phyloP scores from a whole-genome alignment of 1,140 invertebrate genomes.

The Drosophila sulfurigaster region DNA sequence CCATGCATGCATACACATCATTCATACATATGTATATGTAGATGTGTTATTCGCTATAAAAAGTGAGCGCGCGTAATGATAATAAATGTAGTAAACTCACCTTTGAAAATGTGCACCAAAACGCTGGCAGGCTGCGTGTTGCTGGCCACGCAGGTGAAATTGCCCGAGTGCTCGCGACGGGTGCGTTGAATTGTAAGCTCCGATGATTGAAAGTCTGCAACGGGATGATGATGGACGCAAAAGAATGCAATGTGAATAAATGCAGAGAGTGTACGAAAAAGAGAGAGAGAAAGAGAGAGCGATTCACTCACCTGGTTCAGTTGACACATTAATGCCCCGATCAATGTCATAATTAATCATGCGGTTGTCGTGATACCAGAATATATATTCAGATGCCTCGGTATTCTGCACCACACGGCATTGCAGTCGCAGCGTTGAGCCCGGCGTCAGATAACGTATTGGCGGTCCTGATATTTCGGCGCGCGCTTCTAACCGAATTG shows the following conservation, averaged over 20 bases:
- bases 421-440: conserved; percentile 91
- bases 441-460: conserved; percentile 94
- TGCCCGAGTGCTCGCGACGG: conserved; percentile 91
- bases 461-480: conserved; percentile 93
- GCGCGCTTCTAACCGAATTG: conserved; percentile 89
- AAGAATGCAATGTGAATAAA: conserved; percentile 32
- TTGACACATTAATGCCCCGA: conserved; percentile 92
- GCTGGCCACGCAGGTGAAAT: conserved; percentile 94
- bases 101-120: conserved; percentile 94
- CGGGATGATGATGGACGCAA: conserved; percentile 1
- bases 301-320: conserved; percentile 85
- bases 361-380: conserved; percentile 95
- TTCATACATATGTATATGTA: conserved; percentile 6
- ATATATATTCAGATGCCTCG: conserved; percentile 92
- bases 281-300: not conserved
- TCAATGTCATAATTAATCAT: conserved; percentile 96
- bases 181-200: conserved; percentile 89
- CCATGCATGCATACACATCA: not conserved
- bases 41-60: not conserved
- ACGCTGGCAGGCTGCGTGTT: conserved; percentile 93
- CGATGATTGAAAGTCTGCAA: conserved; percentile 87
- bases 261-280: not conserved
- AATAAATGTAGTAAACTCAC: conserved; percentile 84
- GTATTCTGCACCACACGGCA: conserved; percentile 93
- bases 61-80: conserved; percentile 5